A percentile compares a stretch with the other conserved stretches of the same genome.
These are phyloP conservation scores for Furcifer pardalis DNA, from an alignment of 2,797 vertebrate species.

Conservation along the genomic window DNA sequence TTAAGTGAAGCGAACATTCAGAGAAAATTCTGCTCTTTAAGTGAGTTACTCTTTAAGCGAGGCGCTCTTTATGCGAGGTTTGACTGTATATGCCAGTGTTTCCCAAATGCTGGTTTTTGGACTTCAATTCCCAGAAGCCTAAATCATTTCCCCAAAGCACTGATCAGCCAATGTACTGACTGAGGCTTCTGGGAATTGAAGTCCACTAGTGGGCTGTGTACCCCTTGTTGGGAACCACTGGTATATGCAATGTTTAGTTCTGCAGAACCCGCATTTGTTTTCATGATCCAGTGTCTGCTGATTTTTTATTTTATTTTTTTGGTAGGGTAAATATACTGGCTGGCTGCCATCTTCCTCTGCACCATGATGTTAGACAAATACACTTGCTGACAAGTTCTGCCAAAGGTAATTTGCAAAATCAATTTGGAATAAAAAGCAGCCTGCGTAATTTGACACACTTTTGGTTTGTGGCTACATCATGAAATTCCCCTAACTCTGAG, in stretches of 20 bases:
- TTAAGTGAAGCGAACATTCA: no score
- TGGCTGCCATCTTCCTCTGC: neutral
- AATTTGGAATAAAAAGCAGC: constrained; percentile 52
- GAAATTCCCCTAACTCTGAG: constrained; percentile 46
- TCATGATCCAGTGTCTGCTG: constrained; percentile 25
- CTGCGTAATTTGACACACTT: constrained; percentile 25
- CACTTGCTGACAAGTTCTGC: constrained; percentile 37
- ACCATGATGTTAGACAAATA: constrained; percentile 26
- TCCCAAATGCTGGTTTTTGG: no score
- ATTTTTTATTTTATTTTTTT: constrained; percentile 47
- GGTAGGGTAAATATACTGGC: constrained; percentile 26
- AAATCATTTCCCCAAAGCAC: no score
- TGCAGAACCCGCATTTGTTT: constrained; percentile 43
- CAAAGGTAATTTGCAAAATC: constrained; percentile 29
- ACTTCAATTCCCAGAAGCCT: no score
- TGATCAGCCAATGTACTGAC: no score
- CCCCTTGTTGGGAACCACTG: no score
- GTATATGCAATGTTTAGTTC: constrained; percentile 30
- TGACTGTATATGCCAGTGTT: no score
- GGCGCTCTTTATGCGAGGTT: no score
- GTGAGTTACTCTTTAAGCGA: no score
- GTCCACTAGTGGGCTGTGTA: no score
- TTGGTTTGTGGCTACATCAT: constrained; percentile 46
- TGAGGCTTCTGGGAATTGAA: no score
- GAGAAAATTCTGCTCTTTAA: no score